Percentiles rank a stretch among this genome's conserved stretches.
phyloP scores from a whole-genome alignment of 2,797 vertebrate genomes.

The Squalus acanthias region DNA sequence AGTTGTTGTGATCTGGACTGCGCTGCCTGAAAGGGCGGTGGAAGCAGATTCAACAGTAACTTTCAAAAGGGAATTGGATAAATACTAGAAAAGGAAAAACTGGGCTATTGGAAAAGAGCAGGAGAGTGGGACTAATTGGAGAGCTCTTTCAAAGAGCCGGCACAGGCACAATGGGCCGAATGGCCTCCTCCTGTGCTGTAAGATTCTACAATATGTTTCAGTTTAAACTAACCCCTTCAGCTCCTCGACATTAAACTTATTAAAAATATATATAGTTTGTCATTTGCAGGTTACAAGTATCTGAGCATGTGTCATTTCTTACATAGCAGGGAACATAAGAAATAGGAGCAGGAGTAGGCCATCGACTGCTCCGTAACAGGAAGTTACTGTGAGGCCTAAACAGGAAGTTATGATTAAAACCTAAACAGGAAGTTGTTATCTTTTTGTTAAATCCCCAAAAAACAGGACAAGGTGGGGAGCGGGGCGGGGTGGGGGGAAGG shows the following conservation, averaged over 20 bases:
- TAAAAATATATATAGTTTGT: background rate
- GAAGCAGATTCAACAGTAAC: too few species aligned
- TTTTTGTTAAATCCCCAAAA: background rate
- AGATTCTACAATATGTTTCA: background rate
- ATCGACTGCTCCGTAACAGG: background rate
- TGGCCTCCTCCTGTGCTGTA: background rate
- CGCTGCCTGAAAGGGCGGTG: too few species aligned
- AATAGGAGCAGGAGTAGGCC: too few species aligned
- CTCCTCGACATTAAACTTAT: background rate
- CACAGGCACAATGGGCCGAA: background rate
- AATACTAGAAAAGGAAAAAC: too few species aligned
- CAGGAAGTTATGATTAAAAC: background rate
- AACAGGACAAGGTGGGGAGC: background rate
- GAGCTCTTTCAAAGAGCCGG: background rate
- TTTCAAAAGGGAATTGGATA: too few species aligned
- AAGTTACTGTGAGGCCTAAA: background rate
- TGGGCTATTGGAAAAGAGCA: too few species aligned
- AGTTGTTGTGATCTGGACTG: too few species aligned
- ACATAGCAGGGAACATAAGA: too few species aligned
- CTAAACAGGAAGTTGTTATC: background rate
- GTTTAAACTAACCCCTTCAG: background rate
- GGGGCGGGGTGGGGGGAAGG: too few species aligned
- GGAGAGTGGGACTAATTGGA: background rate
- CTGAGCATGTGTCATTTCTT: background rate
- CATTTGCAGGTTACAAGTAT: background rate